Conservation (phyloP, 2,888 invertebrate species). For the Calameuta pallipes region DNA sequence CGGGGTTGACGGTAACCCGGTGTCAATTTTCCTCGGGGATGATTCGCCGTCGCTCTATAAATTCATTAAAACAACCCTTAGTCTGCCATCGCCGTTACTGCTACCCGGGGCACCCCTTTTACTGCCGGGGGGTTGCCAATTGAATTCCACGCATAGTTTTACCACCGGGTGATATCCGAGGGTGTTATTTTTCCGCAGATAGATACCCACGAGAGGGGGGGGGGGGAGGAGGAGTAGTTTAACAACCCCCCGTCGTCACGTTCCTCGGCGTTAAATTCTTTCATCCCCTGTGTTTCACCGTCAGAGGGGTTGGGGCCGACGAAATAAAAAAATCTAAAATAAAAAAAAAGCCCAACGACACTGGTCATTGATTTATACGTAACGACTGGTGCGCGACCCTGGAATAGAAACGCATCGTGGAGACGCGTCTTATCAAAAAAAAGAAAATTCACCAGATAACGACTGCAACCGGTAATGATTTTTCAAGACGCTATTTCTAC, state of each 20-base stretch:
- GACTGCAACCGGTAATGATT: neutral
- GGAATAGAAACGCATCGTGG: neutral
- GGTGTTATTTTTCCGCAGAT: neutral
- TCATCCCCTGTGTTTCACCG: neutral
- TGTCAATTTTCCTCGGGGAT: neutral
- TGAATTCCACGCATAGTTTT: slow-evolving; percentile 55
- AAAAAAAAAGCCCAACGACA: neutral
- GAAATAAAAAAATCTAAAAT: neutral
- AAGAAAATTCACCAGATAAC: neutral
- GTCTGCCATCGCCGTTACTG: slow-evolving; percentile 38
- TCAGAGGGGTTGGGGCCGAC: neutral
- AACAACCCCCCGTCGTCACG: neutral
- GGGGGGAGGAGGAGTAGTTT: neutral
- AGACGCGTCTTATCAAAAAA: neutral
- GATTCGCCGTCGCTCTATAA: slow-evolving; percentile 36
- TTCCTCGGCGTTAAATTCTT: neutral
- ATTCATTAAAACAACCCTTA: slow-evolving; percentile 63
- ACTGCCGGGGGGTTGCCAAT: slow-evolving; percentile 37
- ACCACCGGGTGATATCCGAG: neutral
- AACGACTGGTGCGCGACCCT: neutral
- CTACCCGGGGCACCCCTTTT: neutral
- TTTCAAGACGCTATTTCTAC: neutral
- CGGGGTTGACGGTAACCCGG: neutral
- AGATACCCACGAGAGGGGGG: neutral
- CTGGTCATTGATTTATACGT: neutral